Evolutionary conservation across 2,797 vertebrate genomes (phyloP).

Genomic region (Microchirus variegatus): DNA sequence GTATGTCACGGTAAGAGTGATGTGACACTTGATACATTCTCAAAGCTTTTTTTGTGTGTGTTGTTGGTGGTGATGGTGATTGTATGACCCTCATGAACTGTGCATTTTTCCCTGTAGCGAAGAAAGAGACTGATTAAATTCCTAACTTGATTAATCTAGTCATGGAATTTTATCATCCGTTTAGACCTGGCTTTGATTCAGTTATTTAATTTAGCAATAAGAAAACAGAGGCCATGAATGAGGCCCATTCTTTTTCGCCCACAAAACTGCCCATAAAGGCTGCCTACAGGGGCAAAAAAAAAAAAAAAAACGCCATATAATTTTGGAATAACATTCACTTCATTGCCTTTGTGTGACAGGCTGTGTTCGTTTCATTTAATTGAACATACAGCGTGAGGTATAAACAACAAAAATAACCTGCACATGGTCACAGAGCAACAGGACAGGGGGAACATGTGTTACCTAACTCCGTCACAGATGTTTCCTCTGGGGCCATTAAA

Average conservation of each 20-base stretch:
- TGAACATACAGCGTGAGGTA: background rate
- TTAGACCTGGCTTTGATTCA: constrained; percentile 24
- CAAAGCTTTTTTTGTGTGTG: constrained; percentile 20
- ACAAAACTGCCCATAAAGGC: no score
- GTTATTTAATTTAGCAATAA: constrained; percentile 27
- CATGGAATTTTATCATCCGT: constrained; percentile 15
- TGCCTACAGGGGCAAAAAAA: background rate
- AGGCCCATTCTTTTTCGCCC: no score
- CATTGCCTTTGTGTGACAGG: constrained; percentile 39
- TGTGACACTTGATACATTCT: constrained; percentile 8
- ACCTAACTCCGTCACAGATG: constrained; percentile 57
- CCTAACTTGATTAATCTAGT: constrained; percentile 11
- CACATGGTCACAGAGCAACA: constrained; percentile 31
- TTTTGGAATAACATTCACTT: constrained; percentile 35
- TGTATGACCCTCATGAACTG: no score
- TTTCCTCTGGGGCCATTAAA: constrained; percentile 59
- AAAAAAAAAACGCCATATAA: no score
- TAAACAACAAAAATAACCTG: constrained; percentile 39
- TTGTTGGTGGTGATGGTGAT: no score
- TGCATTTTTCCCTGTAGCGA: background rate
- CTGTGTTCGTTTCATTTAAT: background rate
- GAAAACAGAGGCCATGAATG: constrained; percentile 13
- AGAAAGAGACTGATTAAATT: constrained; percentile 19
- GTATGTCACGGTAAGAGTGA: constrained; percentile 8
- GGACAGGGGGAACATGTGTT: constrained; percentile 50